phyloP scores from a whole-genome alignment of 2,113 vertebrate genomes.

The Ceyx cyanopectus region DNA sequence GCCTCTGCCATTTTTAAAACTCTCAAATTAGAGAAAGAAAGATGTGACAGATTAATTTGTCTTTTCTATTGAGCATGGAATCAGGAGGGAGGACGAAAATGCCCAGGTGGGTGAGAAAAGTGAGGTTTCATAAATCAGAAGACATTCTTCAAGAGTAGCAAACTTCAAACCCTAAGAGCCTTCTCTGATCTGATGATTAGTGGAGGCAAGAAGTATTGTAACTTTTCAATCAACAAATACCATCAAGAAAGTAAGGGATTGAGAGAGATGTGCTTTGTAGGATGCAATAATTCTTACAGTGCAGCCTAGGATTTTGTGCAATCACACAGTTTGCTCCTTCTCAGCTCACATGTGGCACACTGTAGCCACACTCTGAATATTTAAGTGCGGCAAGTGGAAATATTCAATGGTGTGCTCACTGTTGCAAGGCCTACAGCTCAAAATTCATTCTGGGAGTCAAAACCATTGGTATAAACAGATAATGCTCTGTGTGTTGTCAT shows the following conservation, averaged over 20 bases:
- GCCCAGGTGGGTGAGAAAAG: background rate
- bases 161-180: background rate
- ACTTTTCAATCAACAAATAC: background rate
- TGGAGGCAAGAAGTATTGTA: background rate
- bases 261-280: background rate
- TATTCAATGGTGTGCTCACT: background rate
- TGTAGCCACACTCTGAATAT: background rate
- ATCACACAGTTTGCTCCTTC: background rate
- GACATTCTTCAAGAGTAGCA: background rate
- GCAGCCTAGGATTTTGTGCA: background rate
- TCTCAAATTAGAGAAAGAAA: background rate
- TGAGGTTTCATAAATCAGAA: background rate
- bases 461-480: background rate
- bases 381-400: background rate
- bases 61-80: background rate
- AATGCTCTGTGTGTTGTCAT: background rate
- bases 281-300: background rate
- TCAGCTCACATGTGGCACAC: background rate
- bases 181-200: background rate
- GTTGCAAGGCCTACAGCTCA: background rate
- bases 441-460: background rate
- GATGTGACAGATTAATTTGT: background rate
- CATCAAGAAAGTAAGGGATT: background rate
- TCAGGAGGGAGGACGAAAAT: background rate
- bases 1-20: slow-evolving; percentile 12